Evolutionary conservation across 2,797 vertebrate genomes (phyloP).

Genomic region (Manis javanica): DNA sequence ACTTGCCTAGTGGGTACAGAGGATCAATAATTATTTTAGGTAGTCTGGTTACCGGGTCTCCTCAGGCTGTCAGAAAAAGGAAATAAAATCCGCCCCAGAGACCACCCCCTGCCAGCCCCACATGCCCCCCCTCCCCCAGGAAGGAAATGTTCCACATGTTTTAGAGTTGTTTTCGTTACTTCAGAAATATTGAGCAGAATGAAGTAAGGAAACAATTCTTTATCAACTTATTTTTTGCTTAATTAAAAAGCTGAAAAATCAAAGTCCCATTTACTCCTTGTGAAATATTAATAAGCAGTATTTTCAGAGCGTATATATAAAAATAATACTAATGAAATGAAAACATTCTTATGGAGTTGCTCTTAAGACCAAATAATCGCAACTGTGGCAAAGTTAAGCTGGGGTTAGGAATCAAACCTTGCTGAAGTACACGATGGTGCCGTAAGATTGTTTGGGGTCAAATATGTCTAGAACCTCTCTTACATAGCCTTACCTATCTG

Average conservation of each 20-base stretch:
- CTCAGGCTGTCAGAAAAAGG: background rate
- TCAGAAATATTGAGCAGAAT: constrained; percentile 31
- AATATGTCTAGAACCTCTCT: constrained; percentile 25
- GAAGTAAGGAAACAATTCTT: constrained; percentile 9
- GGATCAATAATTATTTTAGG: background rate
- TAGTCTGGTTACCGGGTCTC: background rate
- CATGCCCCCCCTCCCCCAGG: background rate
- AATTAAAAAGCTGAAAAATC: constrained; percentile 59
- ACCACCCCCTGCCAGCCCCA: background rate
- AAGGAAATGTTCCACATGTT: background rate
- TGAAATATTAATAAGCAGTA: background rate
- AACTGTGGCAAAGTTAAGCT: constrained; percentile 66
- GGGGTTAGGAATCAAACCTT: constrained; percentile 51
- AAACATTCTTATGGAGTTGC: background rate
- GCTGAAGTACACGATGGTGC: constrained; percentile 66
- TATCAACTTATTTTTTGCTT: background rate
- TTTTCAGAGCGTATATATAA: background rate
- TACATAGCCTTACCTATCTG: constrained; percentile 4
- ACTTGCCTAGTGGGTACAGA: constrained; percentile 56
- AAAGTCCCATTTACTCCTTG: background rate
- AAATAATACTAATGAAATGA: constrained; percentile 66
- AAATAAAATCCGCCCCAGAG: background rate
- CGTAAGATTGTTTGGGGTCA: constrained; percentile 52
- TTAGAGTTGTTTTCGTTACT: background rate
- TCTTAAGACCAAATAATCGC: constrained; percentile 61